Conservation (phyloP, 2,888 invertebrate genomes). For the Eremobia ochroleuca region DNA sequence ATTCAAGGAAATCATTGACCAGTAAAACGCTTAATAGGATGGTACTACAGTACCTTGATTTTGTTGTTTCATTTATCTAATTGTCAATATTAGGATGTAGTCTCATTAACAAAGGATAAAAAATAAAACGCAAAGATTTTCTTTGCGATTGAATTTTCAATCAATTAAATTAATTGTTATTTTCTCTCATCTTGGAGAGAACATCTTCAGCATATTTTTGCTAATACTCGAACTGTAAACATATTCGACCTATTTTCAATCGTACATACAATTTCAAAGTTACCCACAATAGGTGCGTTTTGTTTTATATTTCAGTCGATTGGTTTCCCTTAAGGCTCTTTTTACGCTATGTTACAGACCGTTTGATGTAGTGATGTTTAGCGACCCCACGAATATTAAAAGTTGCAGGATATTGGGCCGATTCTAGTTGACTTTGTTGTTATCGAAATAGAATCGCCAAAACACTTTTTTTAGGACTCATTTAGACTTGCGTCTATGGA, state of each 20-base stretch:
- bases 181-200: neutral
- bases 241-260: slow-evolving; percentile 5
- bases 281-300: slow-evolving; percentile 15
- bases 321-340: slow-evolving; percentile 12
- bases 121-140: neutral
- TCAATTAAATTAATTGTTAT: no score
- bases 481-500: neutral
- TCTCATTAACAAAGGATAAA: neutral
- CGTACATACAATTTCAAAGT: slow-evolving; percentile 40
- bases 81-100: neutral
- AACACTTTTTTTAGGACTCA: neutral
- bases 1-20: neutral
- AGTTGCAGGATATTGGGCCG: slow-evolving; percentile 45
- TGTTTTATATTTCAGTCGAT: slow-evolving; percentile 10
- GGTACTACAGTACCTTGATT: neutral
- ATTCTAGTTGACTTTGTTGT: slow-evolving; percentile 17
- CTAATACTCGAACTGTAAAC: neutral
- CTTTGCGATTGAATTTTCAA: neutral
- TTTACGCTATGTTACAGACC: slow-evolving; percentile 22
- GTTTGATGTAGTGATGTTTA: slow-evolving; percentile 61
- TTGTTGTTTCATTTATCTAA: neutral
- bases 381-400: slow-evolving; percentile 51
- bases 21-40: neutral
- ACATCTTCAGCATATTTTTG: neutral
- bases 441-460: neutral